A percentile compares a stretch with the other conserved stretches of the same genome.
These are phyloP conservation scores for Turdus rufiventris DNA, from an alignment of 2,113 vertebrate genomes.

Conservation along the genomic window DNA sequence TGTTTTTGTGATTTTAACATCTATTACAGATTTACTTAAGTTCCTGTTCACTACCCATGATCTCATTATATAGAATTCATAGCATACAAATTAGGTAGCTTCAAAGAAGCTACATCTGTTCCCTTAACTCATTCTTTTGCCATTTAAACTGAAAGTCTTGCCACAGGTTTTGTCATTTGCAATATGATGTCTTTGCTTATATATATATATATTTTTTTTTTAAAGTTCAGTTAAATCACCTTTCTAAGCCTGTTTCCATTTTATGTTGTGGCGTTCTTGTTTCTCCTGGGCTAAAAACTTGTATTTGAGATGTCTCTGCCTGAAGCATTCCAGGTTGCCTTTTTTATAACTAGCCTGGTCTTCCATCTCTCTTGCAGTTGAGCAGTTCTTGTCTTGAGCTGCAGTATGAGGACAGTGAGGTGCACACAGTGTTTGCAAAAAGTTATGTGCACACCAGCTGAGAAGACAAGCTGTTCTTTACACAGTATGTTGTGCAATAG, in stretches of 20 bases:
- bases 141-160: not conserved
- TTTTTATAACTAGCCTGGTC: not conserved
- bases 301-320: not conserved
- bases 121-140: not conserved
- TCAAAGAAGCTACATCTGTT: not conserved
- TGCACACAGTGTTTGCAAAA: not conserved
- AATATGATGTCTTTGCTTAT: not conserved
- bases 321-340: not conserved
- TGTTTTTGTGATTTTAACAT: not conserved
- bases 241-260: not conserved
- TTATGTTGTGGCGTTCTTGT: not conserved
- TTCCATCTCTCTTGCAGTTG: not conserved
- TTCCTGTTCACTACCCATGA: rapidly evolving
- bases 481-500: not conserved
- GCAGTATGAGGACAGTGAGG: not conserved
- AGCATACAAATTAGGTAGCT: not conserved
- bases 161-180: not conserved
- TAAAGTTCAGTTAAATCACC: not conserved
- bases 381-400: not conserved
- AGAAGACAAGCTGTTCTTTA: not conserved
- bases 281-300: not conserved
- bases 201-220: not conserved
- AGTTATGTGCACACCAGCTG: not conserved
- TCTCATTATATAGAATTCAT: not conserved
- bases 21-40: not conserved